Evolutionary conservation across 2,113 vertebrate species (phyloP).

Genomic region (Myrmecophaga tridactyla): DNA sequence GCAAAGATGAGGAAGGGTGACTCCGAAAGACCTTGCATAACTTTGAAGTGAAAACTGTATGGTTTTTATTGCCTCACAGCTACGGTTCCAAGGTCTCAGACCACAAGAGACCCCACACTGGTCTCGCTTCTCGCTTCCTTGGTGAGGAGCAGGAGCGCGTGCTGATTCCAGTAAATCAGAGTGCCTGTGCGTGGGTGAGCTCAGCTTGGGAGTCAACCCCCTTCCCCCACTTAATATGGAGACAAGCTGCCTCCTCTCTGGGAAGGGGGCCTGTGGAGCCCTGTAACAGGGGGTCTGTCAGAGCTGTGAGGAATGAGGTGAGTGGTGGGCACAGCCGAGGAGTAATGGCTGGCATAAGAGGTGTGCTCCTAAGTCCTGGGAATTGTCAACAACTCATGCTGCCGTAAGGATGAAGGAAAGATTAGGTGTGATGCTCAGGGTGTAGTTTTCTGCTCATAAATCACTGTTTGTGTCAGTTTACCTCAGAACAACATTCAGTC

Average conservation of each 20-base stretch:
- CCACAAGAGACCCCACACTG: background rate
- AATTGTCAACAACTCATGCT: background rate
- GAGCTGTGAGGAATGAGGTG: background rate
- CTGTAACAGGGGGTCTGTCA: background rate
- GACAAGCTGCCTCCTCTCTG: constrained; percentile 1
- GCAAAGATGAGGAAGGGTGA: background rate
- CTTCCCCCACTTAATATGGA: background rate
- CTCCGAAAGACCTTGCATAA: background rate
- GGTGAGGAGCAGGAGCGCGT: background rate
- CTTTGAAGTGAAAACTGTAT: background rate
- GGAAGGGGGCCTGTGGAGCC: background rate
- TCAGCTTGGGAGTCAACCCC: background rate
- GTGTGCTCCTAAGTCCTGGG: background rate
- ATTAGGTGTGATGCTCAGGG: background rate
- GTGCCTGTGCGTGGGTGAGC: background rate
- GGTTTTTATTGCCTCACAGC: background rate
- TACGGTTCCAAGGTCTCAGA: background rate
- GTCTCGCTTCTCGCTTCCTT: background rate
- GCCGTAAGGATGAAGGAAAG: background rate
- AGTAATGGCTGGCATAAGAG: background rate
- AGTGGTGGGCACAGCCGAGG: background rate
- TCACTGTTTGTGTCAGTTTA: background rate
- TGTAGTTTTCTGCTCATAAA: constrained; percentile 43
- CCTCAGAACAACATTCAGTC: background rate
- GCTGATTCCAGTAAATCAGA: background rate